Percentiles rank a stretch among this genome's conserved stretches.
These are phyloP conservation scores for Bovichtus diacanthus DNA, from an alignment of 2,797 vertebrate species.

Conservation along the genomic window DNA sequence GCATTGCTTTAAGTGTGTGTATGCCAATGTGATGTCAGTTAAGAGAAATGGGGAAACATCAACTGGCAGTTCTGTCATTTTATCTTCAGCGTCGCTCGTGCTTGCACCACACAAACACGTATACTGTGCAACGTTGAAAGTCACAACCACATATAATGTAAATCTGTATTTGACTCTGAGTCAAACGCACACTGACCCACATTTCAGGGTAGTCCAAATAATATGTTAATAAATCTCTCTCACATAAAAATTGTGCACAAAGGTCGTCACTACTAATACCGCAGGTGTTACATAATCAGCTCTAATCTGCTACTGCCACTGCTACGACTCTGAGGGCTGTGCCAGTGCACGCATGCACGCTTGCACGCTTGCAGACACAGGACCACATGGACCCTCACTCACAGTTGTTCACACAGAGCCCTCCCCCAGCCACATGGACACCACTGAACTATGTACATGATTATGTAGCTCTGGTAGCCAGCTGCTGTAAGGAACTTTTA, in stretches of 20 bases:
- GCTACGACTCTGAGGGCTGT: constrained; percentile 26
- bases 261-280: constrained; percentile 49
- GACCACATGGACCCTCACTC: constrained; percentile 57
- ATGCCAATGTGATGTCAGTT: constrained; percentile 36
- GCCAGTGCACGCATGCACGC: constrained; percentile 34
- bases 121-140: constrained; percentile 1
- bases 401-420: constrained; percentile 47
- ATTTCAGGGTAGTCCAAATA: constrained; percentile 61
- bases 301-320: constrained; percentile 57
- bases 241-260: constrained; percentile 44
- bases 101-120: constrained; percentile 2
- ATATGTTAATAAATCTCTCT: constrained; percentile 52
- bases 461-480: constrained; percentile 31
- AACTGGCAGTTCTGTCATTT: constrained; percentile 20
- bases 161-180: constrained; percentile 31
- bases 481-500: constrained; percentile 29
- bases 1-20: constrained; percentile 13
- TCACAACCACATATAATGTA: constrained; percentile 15
- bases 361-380: constrained; percentile 35
- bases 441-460: constrained; percentile 38
- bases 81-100: constrained; percentile 7
- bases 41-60: constrained; percentile 29
- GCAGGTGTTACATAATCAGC: constrained; percentile 68
- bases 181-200: constrained; percentile 54
- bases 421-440: constrained; percentile 56